phyloP scores from a whole-genome alignment of 2,888 invertebrate genomes.

The Piscicola geometra region DNA sequence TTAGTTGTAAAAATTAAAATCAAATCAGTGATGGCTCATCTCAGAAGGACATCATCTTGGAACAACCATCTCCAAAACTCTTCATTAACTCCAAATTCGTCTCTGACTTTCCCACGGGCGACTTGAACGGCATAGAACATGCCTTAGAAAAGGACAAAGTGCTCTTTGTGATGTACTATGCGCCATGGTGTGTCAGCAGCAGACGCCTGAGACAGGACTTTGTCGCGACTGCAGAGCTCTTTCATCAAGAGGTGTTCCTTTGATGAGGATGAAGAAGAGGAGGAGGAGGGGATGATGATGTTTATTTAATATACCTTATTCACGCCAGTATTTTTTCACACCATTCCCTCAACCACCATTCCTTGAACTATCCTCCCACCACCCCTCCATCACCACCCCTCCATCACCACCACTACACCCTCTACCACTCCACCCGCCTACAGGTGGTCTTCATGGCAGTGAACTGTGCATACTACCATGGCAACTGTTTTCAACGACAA shows the following conservation, averaged over 20 bases:
- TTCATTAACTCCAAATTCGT: not conserved
- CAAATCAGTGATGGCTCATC: not conserved
- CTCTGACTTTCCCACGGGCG: not conserved
- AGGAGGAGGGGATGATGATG: no score
- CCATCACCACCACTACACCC: no score
- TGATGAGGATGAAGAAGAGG: no score
- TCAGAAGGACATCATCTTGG: not conserved
- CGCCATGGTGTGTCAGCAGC: slow-evolving; percentile 87
- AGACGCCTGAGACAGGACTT: slow-evolving; percentile 70
- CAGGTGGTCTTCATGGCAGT: not conserved
- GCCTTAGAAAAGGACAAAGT: slow-evolving; percentile 62
- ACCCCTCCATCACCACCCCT: no score
- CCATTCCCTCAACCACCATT: no score
- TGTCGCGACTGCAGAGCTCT: slow-evolving; percentile 65
- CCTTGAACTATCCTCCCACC: no score
- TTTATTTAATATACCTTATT: not conserved
- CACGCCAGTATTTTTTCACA: no score
- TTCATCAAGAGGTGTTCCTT: not conserved
- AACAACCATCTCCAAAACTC: not conserved
- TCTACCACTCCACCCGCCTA: no score
- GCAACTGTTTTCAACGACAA: not conserved
- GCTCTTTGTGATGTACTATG: slow-evolving; percentile 85
- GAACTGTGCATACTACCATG: not conserved
- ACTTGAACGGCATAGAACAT: not conserved
- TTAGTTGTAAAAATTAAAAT: not conserved